A percentile compares a stretch with the other conserved stretches of the same genome.
Conservation (phyloP, 2,113 vertebrate genomes). For the Dolichotis patagonum region DNA sequence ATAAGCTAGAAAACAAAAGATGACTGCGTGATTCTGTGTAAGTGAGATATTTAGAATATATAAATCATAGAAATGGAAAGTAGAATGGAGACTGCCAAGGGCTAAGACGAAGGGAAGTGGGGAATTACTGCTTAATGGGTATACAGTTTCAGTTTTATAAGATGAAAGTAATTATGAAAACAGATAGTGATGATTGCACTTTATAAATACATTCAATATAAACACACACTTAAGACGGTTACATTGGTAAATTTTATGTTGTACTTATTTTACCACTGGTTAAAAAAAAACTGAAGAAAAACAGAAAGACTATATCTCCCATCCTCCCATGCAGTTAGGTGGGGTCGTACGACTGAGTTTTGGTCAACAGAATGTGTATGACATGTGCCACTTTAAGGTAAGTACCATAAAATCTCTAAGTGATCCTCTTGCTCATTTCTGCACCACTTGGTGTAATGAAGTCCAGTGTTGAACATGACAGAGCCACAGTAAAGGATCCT, state of each 20-base stretch:
- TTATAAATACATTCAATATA: neutral
- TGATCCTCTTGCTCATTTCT: neutral
- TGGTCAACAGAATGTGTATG: neutral
- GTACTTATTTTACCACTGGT: neutral
- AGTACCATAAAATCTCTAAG: neutral
- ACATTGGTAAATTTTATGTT: neutral
- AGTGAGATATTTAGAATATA: neutral
- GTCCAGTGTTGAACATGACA: neutral
- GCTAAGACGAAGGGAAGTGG: rapidly evolving
- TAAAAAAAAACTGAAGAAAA: neutral
- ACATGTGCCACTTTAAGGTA: neutral
- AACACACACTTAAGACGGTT: neutral
- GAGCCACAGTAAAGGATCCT: neutral
- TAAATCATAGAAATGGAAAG: neutral
- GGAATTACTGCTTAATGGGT: neutral
- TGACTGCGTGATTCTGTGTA: neutral
- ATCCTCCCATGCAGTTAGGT: neutral
- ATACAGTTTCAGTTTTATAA: neutral
- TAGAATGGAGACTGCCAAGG: neutral
- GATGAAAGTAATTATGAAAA: neutral
- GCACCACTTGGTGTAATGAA: neutral
- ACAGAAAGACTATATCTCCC: neutral
- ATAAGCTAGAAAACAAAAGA: neutral
- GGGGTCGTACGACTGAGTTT: neutral
- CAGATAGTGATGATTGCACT: neutral